Percentiles rank a stretch among this genome's conserved stretches.
Conservation (phyloP, 2,113 vertebrate genomes). For the Pontoporia blainvillei region DNA sequence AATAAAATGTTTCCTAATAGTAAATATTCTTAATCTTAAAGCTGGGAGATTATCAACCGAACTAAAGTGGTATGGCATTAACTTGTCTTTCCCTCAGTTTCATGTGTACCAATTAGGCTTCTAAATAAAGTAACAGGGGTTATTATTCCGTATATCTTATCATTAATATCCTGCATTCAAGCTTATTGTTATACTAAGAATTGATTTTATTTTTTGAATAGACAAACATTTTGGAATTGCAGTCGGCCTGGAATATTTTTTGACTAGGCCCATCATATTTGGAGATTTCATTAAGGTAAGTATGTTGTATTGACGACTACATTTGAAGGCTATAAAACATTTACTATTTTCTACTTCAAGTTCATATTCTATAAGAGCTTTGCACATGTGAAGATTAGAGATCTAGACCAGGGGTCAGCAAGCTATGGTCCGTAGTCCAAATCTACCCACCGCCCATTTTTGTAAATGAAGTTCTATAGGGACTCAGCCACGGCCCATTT, state of each 20-base stretch:
- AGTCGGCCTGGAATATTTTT: slow-evolving; percentile 83
- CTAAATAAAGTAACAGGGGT: background rate
- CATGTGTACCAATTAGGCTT: background rate
- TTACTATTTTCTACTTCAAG: background rate
- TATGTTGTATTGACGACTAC: background rate
- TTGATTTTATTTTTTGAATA: slow-evolving; percentile 63
- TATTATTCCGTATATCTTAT: background rate
- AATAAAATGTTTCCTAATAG: background rate
- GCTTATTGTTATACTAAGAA: background rate
- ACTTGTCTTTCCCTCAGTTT: slow-evolving; percentile 6
- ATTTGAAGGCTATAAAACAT: background rate
- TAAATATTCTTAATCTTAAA: slow-evolving; percentile 27
- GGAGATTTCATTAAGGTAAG: slow-evolving; percentile 89
- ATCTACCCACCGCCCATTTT: background rate
- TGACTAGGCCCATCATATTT: slow-evolving; percentile 87
- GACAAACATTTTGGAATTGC: slow-evolving; percentile 86
- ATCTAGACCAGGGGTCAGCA: background rate
- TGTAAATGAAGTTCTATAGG: background rate
- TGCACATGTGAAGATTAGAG: background rate
- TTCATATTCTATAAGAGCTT: background rate
- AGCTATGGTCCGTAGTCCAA: background rate
- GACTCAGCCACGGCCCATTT: background rate
- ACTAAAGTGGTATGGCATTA: background rate
- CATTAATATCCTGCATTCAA: background rate
- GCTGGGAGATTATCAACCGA: background rate